phyloP scores from a whole-genome alignment of 2,888 invertebrate species.

The Epistrophe eligans region DNA sequence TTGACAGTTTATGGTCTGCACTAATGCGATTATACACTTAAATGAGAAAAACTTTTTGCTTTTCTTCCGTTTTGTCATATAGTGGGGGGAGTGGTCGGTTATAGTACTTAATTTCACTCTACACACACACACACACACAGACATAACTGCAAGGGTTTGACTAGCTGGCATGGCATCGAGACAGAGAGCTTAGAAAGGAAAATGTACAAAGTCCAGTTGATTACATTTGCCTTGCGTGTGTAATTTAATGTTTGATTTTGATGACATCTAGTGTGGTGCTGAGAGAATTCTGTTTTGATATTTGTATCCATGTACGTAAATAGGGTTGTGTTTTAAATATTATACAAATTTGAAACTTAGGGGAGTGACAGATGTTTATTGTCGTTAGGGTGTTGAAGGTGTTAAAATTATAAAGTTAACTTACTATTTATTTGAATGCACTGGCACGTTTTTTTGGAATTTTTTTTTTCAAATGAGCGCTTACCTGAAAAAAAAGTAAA shows the following conservation, averaged over 20 bases:
- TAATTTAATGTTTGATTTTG: conserved; percentile 69
- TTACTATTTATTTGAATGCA: conserved; percentile 33
- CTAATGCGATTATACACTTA: conserved; percentile 75
- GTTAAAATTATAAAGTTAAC: conserved; percentile 38
- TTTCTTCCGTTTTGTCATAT: conserved; percentile 15
- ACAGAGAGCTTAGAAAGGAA: not conserved
- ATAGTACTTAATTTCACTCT: conserved; percentile 53
- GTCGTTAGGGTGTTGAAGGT: conserved; percentile 36
- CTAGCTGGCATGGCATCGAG: not conserved
- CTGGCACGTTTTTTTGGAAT: not conserved
- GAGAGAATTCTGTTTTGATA: not conserved
- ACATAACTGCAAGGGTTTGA: not conserved
- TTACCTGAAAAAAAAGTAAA: conserved; percentile 65
- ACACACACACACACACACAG: not conserved
- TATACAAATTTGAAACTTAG: conserved; percentile 24
- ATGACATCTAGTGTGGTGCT: conserved; percentile 37
- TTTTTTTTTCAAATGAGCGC: not conserved
- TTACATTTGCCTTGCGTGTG: conserved; percentile 68
- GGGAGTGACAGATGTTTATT: conserved; percentile 44
- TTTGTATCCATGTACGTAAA: too few relatives aligned
- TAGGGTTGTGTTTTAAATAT: conserved; percentile 28
- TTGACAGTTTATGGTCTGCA: conserved; percentile 71
- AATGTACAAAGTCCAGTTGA: conserved; percentile 56
- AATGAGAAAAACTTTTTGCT: conserved; percentile 60
- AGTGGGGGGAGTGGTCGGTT: conserved; percentile 4